Evolutionary conservation across 2,797 vertebrate species (phyloP), one percentile per base, ranked within the genome.

Genomic region (Etheostoma perlongum): DNA sequence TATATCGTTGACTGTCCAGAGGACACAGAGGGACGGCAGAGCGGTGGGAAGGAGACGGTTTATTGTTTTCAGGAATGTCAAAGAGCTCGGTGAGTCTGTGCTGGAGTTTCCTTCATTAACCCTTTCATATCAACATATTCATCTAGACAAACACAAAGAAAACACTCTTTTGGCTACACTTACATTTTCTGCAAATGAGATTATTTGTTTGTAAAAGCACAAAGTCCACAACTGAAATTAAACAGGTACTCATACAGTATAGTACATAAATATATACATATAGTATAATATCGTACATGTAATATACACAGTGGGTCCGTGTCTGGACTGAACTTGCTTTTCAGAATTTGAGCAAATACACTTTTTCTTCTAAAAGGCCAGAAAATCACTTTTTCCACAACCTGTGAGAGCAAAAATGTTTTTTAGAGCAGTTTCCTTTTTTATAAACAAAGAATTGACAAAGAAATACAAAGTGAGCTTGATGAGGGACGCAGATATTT

Each of bases 261-360:
- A 54, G 18, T 76, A 69, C 61, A 78, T 0, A 51, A 23, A 60
- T 69, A 73, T 59, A 53, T 19, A 77, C 52, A 63, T 5, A 25
- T 48, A 30, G 53, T 44, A 65, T 40, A 15, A 49, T 53, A 64
- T 27, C 9, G 53, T 52, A 78, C 57, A 52, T 44, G 18, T 58
- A 3, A 40, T 46, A 27, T 16, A 66, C 44, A 73, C 60, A 33
- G 27, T n/a, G 49, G 6, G 5, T 53, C 48, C 8, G 13, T 4
- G 59, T 57, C 15, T 14, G 21, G 46, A 58, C 19, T 55, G 1
- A 21, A 55, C 42, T 14, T 48, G 16, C n/a, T 40, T 40, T 23
- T 53, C 7, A 2, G 14, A 13, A 4, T 65, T 46, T 69, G 4
- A 42, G 14, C 23, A 11, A 27, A 21, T 21, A 19, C 13, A 30